Evolutionary conservation across 2,113 vertebrate species (phyloP).

Genomic region (Hemiprocne comata): DNA sequence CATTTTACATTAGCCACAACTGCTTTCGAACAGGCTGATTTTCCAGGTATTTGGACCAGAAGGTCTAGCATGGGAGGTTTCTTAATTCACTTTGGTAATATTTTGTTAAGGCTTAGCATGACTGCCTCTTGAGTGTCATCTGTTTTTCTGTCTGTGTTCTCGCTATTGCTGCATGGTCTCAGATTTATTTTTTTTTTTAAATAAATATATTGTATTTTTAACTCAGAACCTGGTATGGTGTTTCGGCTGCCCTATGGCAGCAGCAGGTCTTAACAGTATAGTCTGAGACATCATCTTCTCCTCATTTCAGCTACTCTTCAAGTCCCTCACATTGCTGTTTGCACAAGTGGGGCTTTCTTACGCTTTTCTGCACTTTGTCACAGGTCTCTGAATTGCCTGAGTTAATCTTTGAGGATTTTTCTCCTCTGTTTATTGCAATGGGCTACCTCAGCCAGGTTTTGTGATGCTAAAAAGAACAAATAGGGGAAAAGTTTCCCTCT

Average conservation of each 20-base stretch:
- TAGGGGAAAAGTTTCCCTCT: background rate
- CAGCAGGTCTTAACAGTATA: fast-evolving
- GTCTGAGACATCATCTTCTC: background rate
- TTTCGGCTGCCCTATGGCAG: background rate
- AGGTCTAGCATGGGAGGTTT: background rate
- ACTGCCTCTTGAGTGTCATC: background rate
- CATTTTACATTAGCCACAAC: background rate
- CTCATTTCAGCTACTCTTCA: background rate
- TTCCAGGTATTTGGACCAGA: background rate
- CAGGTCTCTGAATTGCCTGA: background rate
- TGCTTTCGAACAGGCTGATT: background rate
- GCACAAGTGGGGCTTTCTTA: background rate
- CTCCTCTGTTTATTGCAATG: background rate
- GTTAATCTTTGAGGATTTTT: background rate
- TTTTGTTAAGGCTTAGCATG: background rate
- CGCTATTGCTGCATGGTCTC: background rate
- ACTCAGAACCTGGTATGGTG: background rate
- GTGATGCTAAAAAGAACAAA: background rate
- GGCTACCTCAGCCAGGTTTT: background rate
- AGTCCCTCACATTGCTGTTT: background rate
- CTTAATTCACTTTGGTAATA: background rate
- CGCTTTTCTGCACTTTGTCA: background rate
- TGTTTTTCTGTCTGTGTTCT: background rate
- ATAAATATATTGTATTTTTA: background rate
- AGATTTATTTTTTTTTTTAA: background rate